These are phyloP conservation scores for Oplegnathus fasciatus DNA, from an alignment of 2,113 vertebrate species.

Conservation along the genomic window DNA sequence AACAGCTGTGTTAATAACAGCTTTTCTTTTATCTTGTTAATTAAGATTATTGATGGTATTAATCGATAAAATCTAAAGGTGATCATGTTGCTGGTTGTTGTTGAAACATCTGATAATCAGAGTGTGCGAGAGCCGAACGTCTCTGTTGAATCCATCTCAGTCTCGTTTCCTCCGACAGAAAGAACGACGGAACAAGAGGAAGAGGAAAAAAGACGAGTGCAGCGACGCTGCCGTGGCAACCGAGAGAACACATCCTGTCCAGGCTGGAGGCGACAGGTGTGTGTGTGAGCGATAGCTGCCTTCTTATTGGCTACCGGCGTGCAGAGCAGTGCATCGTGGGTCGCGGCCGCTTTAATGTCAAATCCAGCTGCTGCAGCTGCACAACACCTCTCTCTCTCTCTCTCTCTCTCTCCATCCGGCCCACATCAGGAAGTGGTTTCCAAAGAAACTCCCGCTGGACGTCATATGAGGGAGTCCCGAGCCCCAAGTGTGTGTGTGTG, in stretches of 20 bases:
- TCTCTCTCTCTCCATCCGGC: constrained; percentile 28
- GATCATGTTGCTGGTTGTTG: too few species aligned
- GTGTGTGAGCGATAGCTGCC: constrained; percentile 5
- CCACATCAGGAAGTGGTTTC: constrained; percentile 71
- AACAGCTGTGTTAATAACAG: too few species aligned
- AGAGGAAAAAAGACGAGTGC: constrained; percentile 11
- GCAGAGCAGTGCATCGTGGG: constrained; percentile 67
- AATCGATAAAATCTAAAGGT: too few species aligned
- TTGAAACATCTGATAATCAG: too few species aligned
- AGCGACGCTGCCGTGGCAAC: constrained; percentile 65
- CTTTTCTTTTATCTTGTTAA: too few species aligned
- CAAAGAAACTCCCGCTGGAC: constrained; percentile 54
- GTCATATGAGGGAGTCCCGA: constrained; percentile 73
- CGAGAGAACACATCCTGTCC: constrained; percentile 66
- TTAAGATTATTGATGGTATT: too few species aligned
- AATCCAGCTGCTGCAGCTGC: constrained; percentile 82
- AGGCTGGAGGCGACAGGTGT: constrained; percentile 66
- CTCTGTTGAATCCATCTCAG: constrained; percentile 74
- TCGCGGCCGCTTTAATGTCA: constrained; percentile 72
- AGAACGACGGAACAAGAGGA: background rate
- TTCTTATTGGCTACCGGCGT: constrained; percentile 56
- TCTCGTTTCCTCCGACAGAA: constrained; percentile 43
- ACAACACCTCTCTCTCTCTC: constrained; percentile 46
- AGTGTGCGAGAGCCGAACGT: too few species aligned
- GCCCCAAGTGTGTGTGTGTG: constrained; percentile 18